Conservation (phyloP, 2,113 vertebrate genomes). For the Camelus dromedarius region DNA sequence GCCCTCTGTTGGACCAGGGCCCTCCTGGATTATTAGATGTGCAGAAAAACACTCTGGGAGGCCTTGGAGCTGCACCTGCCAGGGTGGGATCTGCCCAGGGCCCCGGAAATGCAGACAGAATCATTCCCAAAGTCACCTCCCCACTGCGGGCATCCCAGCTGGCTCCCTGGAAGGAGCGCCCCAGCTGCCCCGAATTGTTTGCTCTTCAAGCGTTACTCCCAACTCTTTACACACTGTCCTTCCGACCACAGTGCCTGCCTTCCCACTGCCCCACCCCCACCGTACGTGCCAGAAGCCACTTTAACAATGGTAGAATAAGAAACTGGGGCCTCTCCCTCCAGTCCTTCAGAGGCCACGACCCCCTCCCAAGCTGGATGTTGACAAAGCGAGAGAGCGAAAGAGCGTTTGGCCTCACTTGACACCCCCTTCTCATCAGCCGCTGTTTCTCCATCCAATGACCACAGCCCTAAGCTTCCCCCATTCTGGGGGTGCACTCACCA, state of each 20-base stretch:
- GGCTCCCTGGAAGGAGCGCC: neutral
- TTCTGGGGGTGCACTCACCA: neutral
- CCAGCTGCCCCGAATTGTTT: neutral
- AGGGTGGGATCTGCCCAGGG: neutral
- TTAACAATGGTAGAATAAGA: no score
- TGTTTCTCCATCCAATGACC: neutral
- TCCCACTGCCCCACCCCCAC: neutral
- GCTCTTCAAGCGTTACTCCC: neutral
- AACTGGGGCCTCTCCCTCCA: neutral
- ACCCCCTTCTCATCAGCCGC: neutral
- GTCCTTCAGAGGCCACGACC: neutral
- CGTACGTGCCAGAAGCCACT: neutral
- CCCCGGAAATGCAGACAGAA: constrained; percentile 15
- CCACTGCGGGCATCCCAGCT: neutral
- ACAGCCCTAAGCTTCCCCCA: neutral
- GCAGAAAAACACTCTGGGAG: neutral
- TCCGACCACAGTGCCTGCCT: neutral
- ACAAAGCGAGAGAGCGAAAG: neutral
- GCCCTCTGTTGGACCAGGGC: neutral
- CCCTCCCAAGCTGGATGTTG: neutral
- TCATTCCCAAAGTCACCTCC: neutral
- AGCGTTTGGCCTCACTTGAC: no score
- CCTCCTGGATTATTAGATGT: neutral
- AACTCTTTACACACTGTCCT: neutral
- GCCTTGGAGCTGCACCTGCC: neutral